Evolutionary conservation across 1,140 invertebrate genomes (phyloP).

Genomic region (Saccostrea echinata): DNA sequence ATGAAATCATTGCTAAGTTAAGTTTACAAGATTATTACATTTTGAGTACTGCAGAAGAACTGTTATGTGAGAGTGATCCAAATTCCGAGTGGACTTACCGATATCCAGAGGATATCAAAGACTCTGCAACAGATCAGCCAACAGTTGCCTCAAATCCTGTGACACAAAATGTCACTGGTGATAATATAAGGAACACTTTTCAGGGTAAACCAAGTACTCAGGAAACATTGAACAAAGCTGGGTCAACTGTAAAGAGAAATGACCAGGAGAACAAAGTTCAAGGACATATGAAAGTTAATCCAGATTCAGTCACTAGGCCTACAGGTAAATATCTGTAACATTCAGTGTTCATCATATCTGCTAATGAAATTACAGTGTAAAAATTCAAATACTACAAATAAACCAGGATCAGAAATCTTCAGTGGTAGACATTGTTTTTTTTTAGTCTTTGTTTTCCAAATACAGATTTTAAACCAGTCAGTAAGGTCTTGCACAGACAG

Average conservation of each 20-base stretch:
- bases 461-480: background rate
- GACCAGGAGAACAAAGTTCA: background rate
- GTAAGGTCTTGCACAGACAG: background rate
- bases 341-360: no score
- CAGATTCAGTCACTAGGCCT: background rate
- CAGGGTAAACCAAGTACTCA: background rate
- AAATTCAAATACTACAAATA: no score
- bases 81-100: conserved; percentile 2
- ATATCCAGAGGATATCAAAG: background rate
- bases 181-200: background rate
- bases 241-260: background rate
- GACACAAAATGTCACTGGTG: background rate
- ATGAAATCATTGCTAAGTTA: background rate
- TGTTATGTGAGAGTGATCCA: background rate
- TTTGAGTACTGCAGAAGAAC: background rate
- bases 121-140: background rate
- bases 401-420: no score
- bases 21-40: conserved; percentile 22
- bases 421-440: no score
- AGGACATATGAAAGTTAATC: background rate
- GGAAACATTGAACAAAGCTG: background rate
- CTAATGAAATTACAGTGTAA: no score
- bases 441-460: no score
- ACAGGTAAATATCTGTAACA: background rate
- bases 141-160: background rate